Percentiles rank a stretch among this genome's conserved stretches.
These are phyloP conservation scores for Sympetrum striolatum DNA, from an alignment of 2,888 invertebrate genomes.

Conservation along the genomic window DNA sequence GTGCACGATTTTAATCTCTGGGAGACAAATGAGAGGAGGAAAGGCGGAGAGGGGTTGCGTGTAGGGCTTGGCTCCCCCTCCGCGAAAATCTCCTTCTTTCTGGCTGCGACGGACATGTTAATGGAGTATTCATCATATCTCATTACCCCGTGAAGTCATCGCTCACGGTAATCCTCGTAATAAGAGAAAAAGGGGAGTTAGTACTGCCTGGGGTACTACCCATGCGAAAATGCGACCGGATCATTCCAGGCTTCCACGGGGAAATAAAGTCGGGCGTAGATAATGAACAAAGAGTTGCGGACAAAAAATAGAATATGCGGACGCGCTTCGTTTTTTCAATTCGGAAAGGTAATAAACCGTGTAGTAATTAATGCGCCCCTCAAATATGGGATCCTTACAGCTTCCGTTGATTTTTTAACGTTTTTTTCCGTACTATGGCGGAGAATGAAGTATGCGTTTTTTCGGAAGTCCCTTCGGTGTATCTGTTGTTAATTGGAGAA, in stretches of 20 bases:
- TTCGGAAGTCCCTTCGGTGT: neutral
- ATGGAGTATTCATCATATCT: constrained; percentile 38
- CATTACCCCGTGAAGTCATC: constrained; percentile 11
- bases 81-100: neutral
- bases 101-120: neutral
- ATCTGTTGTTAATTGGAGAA: neutral
- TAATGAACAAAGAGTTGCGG: neutral
- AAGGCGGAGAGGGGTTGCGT: neutral
- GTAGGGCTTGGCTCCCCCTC: neutral
- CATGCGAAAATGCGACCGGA: neutral
- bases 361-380: neutral
- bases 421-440: neutral
- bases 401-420: neutral
- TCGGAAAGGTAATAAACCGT: neutral
- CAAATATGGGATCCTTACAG: neutral
- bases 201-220: neutral
- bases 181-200: neutral
- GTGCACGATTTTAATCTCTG: neutral
- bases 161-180: constrained; percentile 1
- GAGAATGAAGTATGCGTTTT: neutral
- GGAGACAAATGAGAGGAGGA: neutral
- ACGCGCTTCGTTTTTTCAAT: neutral
- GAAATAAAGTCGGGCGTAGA: neutral
- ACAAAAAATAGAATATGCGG: neutral
- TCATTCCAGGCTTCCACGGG: neutral